Percentiles rank a stretch among this genome's conserved stretches.
Conservation (phyloP, 2,888 invertebrate genomes). For the Limnephilus lunatus region DNA sequence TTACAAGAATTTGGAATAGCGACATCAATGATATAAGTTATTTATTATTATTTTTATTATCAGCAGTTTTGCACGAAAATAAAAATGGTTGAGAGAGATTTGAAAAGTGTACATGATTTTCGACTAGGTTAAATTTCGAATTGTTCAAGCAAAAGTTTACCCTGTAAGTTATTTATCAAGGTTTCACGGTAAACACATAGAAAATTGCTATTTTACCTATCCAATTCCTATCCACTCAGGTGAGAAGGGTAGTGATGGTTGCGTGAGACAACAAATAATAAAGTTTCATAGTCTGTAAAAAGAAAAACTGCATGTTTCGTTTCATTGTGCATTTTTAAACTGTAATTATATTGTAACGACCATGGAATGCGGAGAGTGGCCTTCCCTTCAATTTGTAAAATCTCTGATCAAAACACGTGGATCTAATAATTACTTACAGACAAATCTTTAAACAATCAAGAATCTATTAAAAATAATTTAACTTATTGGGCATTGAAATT, state of each 20-base stretch:
- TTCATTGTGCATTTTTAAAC: not conserved
- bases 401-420: not conserved
- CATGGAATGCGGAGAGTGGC: not conserved
- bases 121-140: not conserved
- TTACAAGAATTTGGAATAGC: no score
- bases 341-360: not conserved
- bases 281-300: not conserved
- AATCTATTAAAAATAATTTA: no score
- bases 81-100: not conserved
- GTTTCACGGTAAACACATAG: not conserved
- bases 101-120: not conserved
- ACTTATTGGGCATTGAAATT: not conserved
- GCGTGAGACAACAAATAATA: slow-evolving; percentile 2
- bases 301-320: not conserved
- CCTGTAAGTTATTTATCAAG: not conserved
- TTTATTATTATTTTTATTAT: no score
- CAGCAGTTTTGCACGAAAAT: no score
- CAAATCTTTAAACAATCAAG: no score
- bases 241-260: not conserved
- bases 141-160: not conserved
- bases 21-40: no score
- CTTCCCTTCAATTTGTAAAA: not conserved
- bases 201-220: not conserved
- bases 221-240: not conserved
- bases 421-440: not conserved